Evolutionary conservation across 2,797 vertebrate genomes (phyloP).

Genomic region (Diceros bicornis): DNA sequence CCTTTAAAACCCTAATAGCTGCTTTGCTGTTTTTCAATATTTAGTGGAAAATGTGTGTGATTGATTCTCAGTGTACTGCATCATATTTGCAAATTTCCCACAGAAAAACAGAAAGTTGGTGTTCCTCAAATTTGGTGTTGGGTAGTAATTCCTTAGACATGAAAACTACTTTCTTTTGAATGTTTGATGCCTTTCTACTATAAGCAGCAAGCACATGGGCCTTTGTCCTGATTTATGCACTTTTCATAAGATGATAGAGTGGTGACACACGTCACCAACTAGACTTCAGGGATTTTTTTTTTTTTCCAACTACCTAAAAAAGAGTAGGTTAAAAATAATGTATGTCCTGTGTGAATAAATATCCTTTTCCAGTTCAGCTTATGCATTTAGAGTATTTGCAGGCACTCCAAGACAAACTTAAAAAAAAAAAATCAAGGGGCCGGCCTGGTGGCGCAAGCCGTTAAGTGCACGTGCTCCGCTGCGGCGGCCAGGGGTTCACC

Average conservation of each 20-base stretch:
- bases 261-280: neutral
- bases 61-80: neutral
- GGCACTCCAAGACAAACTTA: conserved; percentile 25
- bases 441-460: too few species aligned
- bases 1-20: neutral
- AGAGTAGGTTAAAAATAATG: conserved; percentile 19
- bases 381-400: conserved; percentile 9
- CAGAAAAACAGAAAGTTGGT: neutral
- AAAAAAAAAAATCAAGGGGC: neutral
- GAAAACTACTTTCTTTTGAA: conserved; percentile 32
- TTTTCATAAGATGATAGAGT: neutral
- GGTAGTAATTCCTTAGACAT: neutral
- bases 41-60: neutral
- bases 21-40: neutral
- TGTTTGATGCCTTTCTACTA: neutral
- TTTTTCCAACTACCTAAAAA: neutral
- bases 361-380: conserved; percentile 25
- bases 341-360: neutral
- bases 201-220: neutral
- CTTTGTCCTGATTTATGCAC: neutral
- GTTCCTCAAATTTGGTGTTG: conserved; percentile 35
- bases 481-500: too few species aligned
- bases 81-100: conserved; percentile 42
- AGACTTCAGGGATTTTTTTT: neutral
- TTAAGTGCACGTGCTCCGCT: too few species aligned